Evolutionary conservation across 2,113 vertebrate species (phyloP).

Genomic region (Haemorhous mexicanus): DNA sequence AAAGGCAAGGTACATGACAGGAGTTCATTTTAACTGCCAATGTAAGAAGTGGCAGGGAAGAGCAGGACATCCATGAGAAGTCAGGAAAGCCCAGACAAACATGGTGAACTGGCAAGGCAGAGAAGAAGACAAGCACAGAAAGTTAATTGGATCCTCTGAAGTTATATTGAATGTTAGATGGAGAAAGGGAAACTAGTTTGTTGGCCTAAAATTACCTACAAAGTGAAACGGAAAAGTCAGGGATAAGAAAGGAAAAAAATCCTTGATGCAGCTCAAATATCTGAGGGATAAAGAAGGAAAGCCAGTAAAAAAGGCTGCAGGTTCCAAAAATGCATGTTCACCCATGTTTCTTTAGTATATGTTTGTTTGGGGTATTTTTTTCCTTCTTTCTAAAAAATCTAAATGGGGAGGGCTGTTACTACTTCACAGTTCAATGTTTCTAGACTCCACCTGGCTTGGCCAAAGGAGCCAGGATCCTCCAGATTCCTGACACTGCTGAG

Average conservation of each 20-base stretch:
- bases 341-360: neutral
- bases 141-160: neutral
- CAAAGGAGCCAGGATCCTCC: neutral
- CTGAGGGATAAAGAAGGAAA: neutral
- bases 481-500: neutral
- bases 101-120: neutral
- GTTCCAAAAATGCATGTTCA: neutral
- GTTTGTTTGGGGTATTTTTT: neutral
- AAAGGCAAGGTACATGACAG: neutral
- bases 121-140: neutral
- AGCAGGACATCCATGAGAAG: neutral
- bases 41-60: neutral
- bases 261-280: neutral
- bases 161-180: neutral
- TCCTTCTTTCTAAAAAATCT: neutral
- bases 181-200: neutral
- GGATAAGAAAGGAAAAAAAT: neutral
- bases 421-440: fast-evolving
- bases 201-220: neutral
- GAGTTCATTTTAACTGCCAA: neutral
- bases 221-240: neutral
- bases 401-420: neutral
- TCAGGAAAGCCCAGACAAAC: neutral
- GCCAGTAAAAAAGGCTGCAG: neutral
- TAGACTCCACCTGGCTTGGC: neutral